phyloP scores from a whole-genome alignment of 2,888 invertebrate genomes.

The Apamea epomidion region DNA sequence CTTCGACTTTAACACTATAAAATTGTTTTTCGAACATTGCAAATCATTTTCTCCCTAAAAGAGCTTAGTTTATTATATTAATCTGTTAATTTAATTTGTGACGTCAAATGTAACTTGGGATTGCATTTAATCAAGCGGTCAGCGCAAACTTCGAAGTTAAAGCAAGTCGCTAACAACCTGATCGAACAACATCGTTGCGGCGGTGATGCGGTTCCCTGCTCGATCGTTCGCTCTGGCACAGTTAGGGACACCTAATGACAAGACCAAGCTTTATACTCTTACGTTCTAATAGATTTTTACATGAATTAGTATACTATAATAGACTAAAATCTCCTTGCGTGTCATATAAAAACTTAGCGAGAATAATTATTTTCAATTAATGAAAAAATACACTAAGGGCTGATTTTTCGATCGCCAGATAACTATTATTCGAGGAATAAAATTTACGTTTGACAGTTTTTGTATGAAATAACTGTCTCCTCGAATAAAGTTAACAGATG shows the following conservation, averaged over 20 bases:
- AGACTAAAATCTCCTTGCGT: background rate
- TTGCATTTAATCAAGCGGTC: conserved; percentile 1
- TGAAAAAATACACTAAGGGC: background rate
- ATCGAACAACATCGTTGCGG: background rate
- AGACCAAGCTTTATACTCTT: background rate
- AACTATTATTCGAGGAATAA: no score
- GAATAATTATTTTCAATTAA: background rate
- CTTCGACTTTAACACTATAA: no score
- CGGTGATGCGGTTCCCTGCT: conserved; percentile 1
- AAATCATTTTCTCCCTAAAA: background rate
- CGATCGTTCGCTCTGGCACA: background rate
- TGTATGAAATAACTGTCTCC: no score
- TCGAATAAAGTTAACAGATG: no score
- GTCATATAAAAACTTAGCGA: background rate
- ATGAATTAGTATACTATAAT: background rate
- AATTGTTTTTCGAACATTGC: background rate
- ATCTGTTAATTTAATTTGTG: background rate
- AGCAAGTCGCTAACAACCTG: conserved; percentile 4
- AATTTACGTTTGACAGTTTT: no score
- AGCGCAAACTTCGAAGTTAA: background rate
- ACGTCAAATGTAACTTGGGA: background rate
- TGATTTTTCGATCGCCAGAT: no score
- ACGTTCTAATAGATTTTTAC: background rate
- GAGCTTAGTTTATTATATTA: background rate
- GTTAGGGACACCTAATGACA: no score